phyloP scores from a whole-genome alignment of 2,113 vertebrate genomes.

The Cryptotis parvus region DNA sequence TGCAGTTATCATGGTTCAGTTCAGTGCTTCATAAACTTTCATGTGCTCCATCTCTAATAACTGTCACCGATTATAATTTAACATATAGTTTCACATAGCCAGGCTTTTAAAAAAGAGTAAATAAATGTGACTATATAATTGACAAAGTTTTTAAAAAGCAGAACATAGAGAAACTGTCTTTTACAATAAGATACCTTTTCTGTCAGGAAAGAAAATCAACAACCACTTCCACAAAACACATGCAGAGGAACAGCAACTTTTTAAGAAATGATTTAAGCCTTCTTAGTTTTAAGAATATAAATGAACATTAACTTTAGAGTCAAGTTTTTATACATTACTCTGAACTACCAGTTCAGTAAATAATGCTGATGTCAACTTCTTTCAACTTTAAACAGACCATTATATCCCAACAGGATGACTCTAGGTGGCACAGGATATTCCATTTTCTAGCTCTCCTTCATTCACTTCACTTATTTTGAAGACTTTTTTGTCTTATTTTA shows the following conservation, averaged over 20 bases:
- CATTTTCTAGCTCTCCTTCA: background rate
- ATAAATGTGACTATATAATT: background rate
- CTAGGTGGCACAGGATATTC: background rate
- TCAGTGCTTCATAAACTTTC: background rate
- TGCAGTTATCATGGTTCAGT: background rate
- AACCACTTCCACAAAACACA: background rate
- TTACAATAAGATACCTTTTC: background rate
- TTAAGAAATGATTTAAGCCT: background rate
- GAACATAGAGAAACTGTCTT: background rate
- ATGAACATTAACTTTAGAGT: background rate
- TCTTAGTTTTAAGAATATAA: conserved; percentile 11
- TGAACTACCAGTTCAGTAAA: background rate
- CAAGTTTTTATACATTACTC: conserved; percentile 1
- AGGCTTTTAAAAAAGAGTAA: background rate
- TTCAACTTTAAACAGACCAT: background rate
- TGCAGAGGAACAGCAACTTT: background rate
- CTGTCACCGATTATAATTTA: conserved; percentile 15
- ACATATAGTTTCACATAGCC: background rate
- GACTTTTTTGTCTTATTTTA: conserved; percentile 35
- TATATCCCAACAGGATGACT: background rate
- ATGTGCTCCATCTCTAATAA: background rate
- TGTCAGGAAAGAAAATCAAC: background rate
- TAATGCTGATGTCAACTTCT: background rate
- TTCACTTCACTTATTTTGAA: conserved; percentile 13
- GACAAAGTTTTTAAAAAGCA: background rate